These are phyloP conservation scores for Bufo bufo DNA, from an alignment of 2,113 vertebrate species.

Conservation along the genomic window DNA sequence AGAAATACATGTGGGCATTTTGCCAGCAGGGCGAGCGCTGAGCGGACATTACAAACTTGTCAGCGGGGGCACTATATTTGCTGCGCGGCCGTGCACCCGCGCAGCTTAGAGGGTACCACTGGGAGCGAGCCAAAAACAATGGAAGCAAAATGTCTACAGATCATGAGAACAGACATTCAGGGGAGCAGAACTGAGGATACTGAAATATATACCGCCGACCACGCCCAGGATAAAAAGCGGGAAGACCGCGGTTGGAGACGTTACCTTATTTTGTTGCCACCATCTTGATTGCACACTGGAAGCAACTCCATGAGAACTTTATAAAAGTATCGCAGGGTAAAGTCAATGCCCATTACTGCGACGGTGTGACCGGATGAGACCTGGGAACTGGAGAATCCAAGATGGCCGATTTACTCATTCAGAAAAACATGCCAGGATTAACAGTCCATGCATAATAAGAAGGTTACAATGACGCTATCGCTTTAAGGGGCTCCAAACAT, in stretches of 20 bases:
- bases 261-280: slow-evolving; percentile 95
- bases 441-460: not conserved
- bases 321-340: slow-evolving; percentile 96
- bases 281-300: slow-evolving; percentile 95
- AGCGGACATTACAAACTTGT: too few species aligned
- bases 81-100: too few species aligned
- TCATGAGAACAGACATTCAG: too few species aligned
- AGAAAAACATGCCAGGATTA: not conserved
- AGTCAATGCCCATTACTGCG: slow-evolving; percentile 98
- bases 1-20: too few species aligned
- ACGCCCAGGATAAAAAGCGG: too few species aligned
- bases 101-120: too few species aligned
- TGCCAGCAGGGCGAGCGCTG: too few species aligned
- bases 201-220: too few species aligned
- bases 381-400: slow-evolving; percentile 72
- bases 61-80: too few species aligned
- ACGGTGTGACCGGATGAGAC: slow-evolving; percentile 89
- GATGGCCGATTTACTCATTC: not conserved
- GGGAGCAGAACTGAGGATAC: too few species aligned
- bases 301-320: slow-evolving; percentile 94
- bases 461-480: not conserved
- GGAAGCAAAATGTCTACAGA: too few species aligned
- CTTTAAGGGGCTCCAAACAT: not conserved
- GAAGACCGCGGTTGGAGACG: not conserved
- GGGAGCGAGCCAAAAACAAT: too few species aligned